These are phyloP conservation scores for Formica selysi DNA, from an alignment of 1,140 invertebrate species.

Conservation along the genomic window DNA sequence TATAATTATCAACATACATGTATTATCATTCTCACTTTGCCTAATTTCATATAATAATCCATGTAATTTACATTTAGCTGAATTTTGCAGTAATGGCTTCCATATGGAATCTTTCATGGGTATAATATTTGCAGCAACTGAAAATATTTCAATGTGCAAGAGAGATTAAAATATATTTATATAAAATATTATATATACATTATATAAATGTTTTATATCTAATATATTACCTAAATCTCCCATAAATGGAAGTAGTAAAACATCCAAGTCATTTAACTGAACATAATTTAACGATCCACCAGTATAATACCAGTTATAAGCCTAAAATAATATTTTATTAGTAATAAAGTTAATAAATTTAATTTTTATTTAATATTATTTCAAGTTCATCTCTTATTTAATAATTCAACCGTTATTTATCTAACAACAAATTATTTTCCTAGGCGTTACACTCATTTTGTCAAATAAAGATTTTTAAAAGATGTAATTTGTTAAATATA, in stretches of 20 bases:
- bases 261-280: constrained; percentile 68
- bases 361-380: not conserved
- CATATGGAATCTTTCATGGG: constrained; percentile 72
- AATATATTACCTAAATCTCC: constrained; percentile 77
- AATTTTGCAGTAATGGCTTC: constrained; percentile 78
- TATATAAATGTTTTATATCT: constrained; percentile 24
- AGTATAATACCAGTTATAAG: constrained; percentile 85
- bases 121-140: constrained; percentile 76
- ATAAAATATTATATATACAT: constrained; percentile 35
- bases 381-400: not conserved
- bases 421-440: not conserved
- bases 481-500: constrained; percentile 62
- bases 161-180: constrained; percentile 8
- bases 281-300: constrained; percentile 81
- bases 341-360: constrained; percentile 19
- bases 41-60: constrained; percentile 78
- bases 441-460: not conserved
- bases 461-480: constrained; percentile 19
- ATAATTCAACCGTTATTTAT: not conserved
- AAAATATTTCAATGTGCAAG: constrained; percentile 44
- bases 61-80: constrained; percentile 76
- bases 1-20: constrained; percentile 68
- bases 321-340: constrained; percentile 72
- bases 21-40: constrained; percentile 65
- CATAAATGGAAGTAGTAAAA: constrained; percentile 82